Evolutionary conservation across 2,888 invertebrate genomes (phyloP).

Genomic region (Drosophila longiperda): DNA sequence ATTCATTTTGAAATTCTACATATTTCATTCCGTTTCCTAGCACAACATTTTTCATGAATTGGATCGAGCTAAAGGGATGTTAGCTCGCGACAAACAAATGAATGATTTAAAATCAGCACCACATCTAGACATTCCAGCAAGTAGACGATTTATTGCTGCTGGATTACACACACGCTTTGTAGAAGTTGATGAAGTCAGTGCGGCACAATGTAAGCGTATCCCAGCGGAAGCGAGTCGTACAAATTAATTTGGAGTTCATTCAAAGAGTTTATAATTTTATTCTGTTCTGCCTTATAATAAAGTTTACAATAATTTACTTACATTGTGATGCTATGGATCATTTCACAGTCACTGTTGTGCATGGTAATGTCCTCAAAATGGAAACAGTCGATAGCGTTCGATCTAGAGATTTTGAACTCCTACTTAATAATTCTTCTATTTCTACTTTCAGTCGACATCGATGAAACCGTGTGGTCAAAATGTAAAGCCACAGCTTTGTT

Average conservation of each 20-base stretch:
- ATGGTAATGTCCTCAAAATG: neutral
- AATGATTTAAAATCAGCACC: constrained; percentile 35
- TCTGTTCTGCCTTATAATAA: neutral
- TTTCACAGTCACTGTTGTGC: neutral
- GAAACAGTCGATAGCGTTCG: neutral
- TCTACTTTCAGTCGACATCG: neutral
- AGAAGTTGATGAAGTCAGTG: constrained; percentile 41
- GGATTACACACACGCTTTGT: constrained; percentile 61
- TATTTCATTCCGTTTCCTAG: constrained; percentile 15
- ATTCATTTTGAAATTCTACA: neutral
- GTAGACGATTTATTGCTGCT: constrained; percentile 60
- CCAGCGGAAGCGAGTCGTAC: neutral
- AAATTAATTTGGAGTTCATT: neutral
- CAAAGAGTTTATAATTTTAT: neutral
- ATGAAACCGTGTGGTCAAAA: neutral
- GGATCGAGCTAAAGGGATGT: constrained; percentile 46
- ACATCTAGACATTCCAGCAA: constrained; percentile 54
- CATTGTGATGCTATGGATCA: neutral
- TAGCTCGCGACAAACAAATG: constrained; percentile 60
- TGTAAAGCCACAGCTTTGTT: neutral
- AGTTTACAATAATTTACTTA: neutral
- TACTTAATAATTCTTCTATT: neutral
- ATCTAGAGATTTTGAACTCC: neutral
- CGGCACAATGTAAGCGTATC: constrained; percentile 34
- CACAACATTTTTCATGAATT: constrained; percentile 59